Percentiles rank a stretch among this genome's conserved stretches.
Evolutionary conservation across 2,113 vertebrate genomes (phyloP).

Genomic region (Solea senegalensis): DNA sequence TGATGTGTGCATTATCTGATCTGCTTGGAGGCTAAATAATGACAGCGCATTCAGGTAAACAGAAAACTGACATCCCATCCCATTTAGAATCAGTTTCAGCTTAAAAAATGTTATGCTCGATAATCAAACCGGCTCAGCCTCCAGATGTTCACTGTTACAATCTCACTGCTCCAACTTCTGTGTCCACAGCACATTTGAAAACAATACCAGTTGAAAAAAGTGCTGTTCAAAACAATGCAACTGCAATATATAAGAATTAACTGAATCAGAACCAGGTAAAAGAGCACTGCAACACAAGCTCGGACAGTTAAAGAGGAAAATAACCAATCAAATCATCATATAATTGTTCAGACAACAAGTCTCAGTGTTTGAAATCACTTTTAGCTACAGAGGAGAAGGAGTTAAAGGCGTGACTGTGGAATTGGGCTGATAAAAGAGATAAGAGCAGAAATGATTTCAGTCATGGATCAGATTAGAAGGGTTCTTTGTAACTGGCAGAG

Average conservation of each 20-base stretch:
- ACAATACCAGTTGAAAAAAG: no score
- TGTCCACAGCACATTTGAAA: no score
- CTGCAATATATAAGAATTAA: no score
- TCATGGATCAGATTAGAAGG: constrained; percentile 70
- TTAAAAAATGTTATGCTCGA: background rate
- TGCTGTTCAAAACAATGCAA: no score
- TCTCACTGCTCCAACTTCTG: background rate
- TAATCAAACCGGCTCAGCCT: background rate
- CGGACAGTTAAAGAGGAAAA: constrained; percentile 3
- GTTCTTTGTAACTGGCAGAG: constrained; percentile 57
- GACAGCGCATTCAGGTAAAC: constrained; percentile 19
- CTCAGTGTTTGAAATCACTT: constrained; percentile 15
- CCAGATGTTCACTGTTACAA: background rate
- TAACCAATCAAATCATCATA: constrained; percentile 5
- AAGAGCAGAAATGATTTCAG: constrained; percentile 66
- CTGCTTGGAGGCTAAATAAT: constrained; percentile 43
- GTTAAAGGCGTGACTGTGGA: constrained; percentile 41
- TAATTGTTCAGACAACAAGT: constrained; percentile 38
- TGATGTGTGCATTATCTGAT: constrained; percentile 42
- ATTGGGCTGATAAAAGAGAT: constrained; percentile 57
- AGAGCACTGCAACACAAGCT: background rate
- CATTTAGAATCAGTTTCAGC: constrained; percentile 2
- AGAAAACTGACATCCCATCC: constrained; percentile 17
- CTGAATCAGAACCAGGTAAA: no score
- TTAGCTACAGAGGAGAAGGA: constrained; percentile 2